These are phyloP conservation scores for Salvelinus namaycush DNA, from an alignment of 2,113 vertebrate genomes.

Conservation along the genomic window DNA sequence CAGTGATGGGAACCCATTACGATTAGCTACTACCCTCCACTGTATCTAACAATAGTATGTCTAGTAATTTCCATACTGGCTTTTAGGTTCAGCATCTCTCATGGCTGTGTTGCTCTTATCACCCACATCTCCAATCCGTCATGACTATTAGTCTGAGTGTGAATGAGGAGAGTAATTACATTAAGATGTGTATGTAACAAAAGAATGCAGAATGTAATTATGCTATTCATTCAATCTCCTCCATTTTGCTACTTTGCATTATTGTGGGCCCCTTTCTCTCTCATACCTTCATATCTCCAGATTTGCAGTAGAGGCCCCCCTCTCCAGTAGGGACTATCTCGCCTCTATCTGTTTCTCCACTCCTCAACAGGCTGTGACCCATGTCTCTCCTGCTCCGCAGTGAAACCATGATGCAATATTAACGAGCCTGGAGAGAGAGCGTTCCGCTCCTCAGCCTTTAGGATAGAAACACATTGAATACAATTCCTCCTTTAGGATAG, in stretches of 20 bases:
- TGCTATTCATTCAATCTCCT: neutral
- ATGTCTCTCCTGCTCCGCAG: slow-evolving; percentile 1
- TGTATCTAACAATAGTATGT: neutral
- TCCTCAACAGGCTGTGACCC: neutral
- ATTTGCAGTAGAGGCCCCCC: neutral
- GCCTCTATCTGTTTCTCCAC: neutral
- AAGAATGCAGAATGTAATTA: neutral
- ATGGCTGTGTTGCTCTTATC: neutral
- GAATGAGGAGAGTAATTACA: neutral
- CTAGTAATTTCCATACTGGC: neutral
- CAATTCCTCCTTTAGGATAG: neutral
- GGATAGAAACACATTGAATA: slow-evolving; percentile 15
- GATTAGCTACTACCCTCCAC: neutral
- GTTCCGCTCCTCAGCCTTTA: neutral
- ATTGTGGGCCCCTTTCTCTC: neutral
- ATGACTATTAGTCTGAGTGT: neutral
- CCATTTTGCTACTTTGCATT: neutral
- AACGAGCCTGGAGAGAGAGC: slow-evolving; percentile 7
- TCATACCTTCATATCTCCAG: too few relatives aligned
- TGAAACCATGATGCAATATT: slow-evolving; percentile 28
- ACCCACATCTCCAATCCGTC: neutral
- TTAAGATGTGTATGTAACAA: slow-evolving; percentile 1
- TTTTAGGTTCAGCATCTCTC: neutral
- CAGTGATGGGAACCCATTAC: neutral
- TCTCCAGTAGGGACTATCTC: neutral